Evolutionary conservation across 2,888 invertebrate genomes (phyloP), one percentile per base, ranked within the genome.

Genomic region (Sesia bembeciformis): DNA sequence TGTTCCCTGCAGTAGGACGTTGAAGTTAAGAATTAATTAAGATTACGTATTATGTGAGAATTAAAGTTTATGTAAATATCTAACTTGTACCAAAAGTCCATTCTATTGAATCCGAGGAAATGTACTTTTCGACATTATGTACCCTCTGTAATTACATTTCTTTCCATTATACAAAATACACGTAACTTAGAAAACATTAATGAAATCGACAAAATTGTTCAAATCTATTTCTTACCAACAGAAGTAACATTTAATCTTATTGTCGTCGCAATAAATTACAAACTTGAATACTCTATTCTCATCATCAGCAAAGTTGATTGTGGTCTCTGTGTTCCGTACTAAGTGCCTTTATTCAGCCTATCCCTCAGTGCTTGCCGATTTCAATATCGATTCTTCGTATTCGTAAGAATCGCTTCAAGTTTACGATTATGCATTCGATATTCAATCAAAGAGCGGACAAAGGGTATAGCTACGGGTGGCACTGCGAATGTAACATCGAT

Each of bases 381-480:
- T 76, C 72, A 76, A 80, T 77, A 77, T 71, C 74, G 68, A 76
- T 78, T 77, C 78, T 74, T 67, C 72, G 76, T 73, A 76, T 72
- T 73, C 62, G 66, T 51, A 68, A 74, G 73, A 81, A 79, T 81
- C 78, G 81, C 78, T 78, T 72, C 69, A 66, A 70, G 61, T 85
- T 86, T 86, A 85, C 79, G 85, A 86, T 81, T 80, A 75, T 78
- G 61, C 74, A 74, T 80, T 73, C 72, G 74, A 78, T 78, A 81
- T 85, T 84, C 81, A 82, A 83, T 85, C 84, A 78, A 50, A 62
- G 61, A 64, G 61, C 67, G 73, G 70, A 83, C 84, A 83, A 84
- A 81, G 70, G 73, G n/a, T 46, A 23, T 46, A 46, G 46, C 46
- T 46, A 46, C 46, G 46, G 46, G 46, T 46, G 46, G 46, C 46